Evolutionary conservation across 2,888 invertebrate genomes (phyloP).

Genomic region (Syritta pipiens): DNA sequence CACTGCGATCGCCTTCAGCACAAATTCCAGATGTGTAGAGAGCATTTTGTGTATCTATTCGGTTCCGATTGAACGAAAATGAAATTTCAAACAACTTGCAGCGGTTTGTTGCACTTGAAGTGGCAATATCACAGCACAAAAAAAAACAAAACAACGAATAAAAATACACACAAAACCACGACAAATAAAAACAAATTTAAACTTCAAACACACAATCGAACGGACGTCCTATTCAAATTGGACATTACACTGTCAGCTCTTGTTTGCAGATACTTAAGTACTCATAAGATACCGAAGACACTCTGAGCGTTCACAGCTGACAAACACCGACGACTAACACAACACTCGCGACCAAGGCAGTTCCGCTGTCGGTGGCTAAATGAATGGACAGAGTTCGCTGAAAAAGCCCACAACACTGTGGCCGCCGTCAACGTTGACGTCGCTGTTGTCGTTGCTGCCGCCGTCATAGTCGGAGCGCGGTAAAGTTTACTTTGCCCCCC

Average conservation of each 20-base stretch:
- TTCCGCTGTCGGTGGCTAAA: constrained; percentile 59
- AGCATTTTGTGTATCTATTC: constrained; percentile 28
- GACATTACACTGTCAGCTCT: constrained; percentile 11
- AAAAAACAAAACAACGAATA: not conserved
- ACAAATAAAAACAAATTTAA: not conserved
- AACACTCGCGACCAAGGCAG: constrained; percentile 45
- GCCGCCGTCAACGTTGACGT: not conserved
- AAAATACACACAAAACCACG: constrained; percentile 9
- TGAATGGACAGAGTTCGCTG: constrained; percentile 57
- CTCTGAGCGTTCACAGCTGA: constrained; percentile 13
- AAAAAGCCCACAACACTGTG: constrained; percentile 32
- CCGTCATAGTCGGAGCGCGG: not conserved
- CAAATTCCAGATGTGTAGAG: constrained; percentile 21
- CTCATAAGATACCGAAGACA: constrained; percentile 7
- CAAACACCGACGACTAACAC: constrained; percentile 5
- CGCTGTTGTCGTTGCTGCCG: not conserved
- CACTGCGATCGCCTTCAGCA: constrained; percentile 40
- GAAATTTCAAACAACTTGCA: constrained; percentile 32
- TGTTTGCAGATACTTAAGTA: constrained; percentile 24
- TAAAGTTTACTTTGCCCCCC: constrained; percentile 5
- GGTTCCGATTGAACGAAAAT: not conserved
- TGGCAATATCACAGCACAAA: constrained; percentile 15
- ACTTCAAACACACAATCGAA: constrained; percentile 12
- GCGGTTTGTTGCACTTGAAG: constrained; percentile 38
- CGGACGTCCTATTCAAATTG: constrained; percentile 25